Conservation (phyloP, 64 coral and sea anemone species). For the Platygyra sinensis region DNA sequence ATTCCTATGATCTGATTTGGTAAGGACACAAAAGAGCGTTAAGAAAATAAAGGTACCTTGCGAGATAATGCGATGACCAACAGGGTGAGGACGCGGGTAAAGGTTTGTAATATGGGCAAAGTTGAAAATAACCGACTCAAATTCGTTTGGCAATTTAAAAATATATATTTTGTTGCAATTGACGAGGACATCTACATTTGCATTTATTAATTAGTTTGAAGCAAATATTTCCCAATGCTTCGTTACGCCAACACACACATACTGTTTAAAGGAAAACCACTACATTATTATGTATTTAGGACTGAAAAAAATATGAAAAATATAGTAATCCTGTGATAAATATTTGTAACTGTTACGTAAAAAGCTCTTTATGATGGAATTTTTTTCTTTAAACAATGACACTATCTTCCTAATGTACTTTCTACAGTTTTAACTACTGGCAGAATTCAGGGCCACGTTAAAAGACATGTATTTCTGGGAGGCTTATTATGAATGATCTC, state of each 20-base stretch:
- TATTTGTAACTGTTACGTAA: not conserved
- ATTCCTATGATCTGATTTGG: too few species aligned
- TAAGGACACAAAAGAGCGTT: too few species aligned
- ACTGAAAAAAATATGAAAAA: not conserved
- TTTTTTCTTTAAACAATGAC: not conserved
- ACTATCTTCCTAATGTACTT: not conserved
- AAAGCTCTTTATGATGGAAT: not conserved
- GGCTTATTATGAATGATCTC: too few species aligned
- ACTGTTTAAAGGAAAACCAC: not conserved
- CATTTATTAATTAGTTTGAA: not conserved
- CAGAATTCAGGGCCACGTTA: too few species aligned
- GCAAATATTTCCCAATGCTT: not conserved
- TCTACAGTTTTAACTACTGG: too few species aligned
- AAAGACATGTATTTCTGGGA: too few species aligned
- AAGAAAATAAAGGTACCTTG: too few species aligned
- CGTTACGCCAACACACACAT: not conserved
- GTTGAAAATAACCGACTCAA: too few species aligned
- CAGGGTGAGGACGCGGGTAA: too few species aligned
- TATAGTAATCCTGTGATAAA: conserved; percentile 12
- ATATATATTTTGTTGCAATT: not conserved
- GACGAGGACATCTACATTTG: not conserved
- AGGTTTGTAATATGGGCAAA: too few species aligned
- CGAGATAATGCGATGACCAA: too few species aligned
- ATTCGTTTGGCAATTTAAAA: too few species aligned
- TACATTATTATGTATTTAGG: not conserved